These are phyloP conservation scores for Erpornis zantholeuca DNA, from an alignment of 2,113 vertebrate species.

Conservation along the genomic window DNA sequence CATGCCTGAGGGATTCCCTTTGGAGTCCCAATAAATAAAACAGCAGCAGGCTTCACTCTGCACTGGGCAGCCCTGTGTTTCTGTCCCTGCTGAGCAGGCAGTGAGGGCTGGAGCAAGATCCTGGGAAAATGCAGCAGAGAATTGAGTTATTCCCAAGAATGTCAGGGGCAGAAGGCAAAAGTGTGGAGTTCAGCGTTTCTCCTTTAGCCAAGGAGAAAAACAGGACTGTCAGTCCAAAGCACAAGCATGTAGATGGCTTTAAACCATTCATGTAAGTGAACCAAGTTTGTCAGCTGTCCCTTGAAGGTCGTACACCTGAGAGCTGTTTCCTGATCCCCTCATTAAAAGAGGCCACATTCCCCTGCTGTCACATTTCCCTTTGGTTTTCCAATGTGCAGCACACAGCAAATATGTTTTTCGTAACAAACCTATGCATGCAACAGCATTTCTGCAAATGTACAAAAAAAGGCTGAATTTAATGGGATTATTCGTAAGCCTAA, in stretches of 20 bases:
- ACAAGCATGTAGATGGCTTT: neutral
- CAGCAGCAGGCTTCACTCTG: neutral
- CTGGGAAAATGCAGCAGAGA: neutral
- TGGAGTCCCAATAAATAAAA: conserved; percentile 11
- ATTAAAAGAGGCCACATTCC: neutral
- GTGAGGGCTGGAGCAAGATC: neutral
- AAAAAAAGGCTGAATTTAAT: neutral
- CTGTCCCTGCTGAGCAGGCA: neutral
- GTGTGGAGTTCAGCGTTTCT: neutral
- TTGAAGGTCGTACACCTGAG: neutral
- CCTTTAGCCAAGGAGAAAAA: neutral
- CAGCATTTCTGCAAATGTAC: neutral
- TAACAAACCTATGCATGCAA: neutral
- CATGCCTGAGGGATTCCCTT: conserved; percentile 63
- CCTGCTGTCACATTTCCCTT: neutral
- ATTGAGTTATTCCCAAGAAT: neutral
- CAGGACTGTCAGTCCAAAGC: neutral
- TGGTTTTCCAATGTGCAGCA: neutral
- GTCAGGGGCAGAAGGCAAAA: neutral
- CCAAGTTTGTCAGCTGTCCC: neutral
- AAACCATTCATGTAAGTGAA: neutral
- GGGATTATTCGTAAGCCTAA: neutral
- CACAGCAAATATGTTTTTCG: neutral
- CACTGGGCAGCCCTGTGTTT: neutral
- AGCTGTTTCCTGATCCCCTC: neutral